Base-by-base conservation (phyloP, 2,113 vertebrate species). In the Phaethornis superciliosus region DNA sequence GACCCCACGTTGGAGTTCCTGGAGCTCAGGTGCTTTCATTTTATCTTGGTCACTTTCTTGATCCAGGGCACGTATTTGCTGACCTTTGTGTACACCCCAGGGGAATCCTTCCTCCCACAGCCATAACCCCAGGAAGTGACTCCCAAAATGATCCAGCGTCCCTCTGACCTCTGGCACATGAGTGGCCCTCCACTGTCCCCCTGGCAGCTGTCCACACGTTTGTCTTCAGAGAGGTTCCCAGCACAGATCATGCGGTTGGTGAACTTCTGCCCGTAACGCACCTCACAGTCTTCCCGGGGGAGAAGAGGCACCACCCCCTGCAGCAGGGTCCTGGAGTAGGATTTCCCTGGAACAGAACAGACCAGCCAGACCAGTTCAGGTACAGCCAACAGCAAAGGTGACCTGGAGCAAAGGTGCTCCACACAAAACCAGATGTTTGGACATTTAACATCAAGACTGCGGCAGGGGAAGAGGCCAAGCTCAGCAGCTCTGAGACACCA, bases 131-230 rank as follows among this genome's bases (percentile, higher is more conserved):
- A 98, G 28, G 98, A 98, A 24, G 98, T 98, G 42, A 99, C 96
- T 33, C 99, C 99, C 28, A 98, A 89, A 83, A 99, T 98, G 69
- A 98, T 97, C 99, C 99, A 99, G 52, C 97, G 98, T 14, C 98
- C 98, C 1, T 82, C 92, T 89, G 98, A 95, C 9, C 89, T 97
- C 92, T 98, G 98, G 77, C 99, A 99, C 95, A 98, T 96, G 92
- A 99, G 98, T 18, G 99, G 98, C n/a, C 98, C 98, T 33, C 98
- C 99, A 2, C 98, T 98, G 97, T 98, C 98, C 12, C 99, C 98
- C 86, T 98, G 98, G 70, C 99, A 99, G 90, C 98, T 97, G 96
- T 99, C 98, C 51, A 97, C 97, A 32, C 97, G 97, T 60, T 98
- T 98, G 26, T 98, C 98, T 97, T 98, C 98, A 33, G 98, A 98